phyloP scores from a whole-genome alignment of 1,140 invertebrate species.

The Dendrolimus kikuchii region DNA sequence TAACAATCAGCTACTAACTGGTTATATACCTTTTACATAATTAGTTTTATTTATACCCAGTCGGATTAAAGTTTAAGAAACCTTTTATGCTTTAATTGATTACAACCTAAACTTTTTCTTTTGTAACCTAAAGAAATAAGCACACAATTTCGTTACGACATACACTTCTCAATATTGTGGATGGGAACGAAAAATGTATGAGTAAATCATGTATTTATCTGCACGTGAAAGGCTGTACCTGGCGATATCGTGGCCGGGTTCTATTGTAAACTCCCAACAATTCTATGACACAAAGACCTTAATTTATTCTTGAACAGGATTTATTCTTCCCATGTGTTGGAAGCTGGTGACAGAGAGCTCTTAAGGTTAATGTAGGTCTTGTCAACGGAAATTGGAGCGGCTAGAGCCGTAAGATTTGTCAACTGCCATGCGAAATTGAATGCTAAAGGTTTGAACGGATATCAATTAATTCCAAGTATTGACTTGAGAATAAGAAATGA shows the following conservation, averaged over 20 bases:
- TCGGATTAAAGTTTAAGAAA: too few species aligned
- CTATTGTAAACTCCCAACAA: conserved; percentile 43
- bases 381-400: conserved; percentile 55
- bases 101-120: too few species aligned
- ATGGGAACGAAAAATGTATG: conserved; percentile 25
- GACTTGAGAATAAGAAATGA: too few species aligned
- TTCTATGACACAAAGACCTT: conserved; percentile 57
- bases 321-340: conserved; percentile 49
- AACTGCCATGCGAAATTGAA: conserved; percentile 37
- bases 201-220: conserved; percentile 45
- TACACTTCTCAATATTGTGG: conserved; percentile 10
- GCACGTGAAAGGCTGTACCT: conserved; percentile 32
- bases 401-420: conserved; percentile 39
- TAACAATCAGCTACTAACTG: too few species aligned
- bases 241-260: conserved; percentile 20
- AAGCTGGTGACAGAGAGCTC: conserved; percentile 46
- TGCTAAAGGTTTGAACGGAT: conserved; percentile 25
- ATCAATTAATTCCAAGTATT: too few species aligned
- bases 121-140: too few species aligned
- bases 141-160: background rate
- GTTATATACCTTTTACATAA: too few species aligned
- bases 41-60: too few species aligned
- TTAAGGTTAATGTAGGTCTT: conserved; percentile 55
- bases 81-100: too few species aligned
- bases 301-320: conserved; percentile 64